These are phyloP conservation scores for Brachyalestes nurse DNA, from an alignment of 2,797 vertebrate species.

Conservation along the genomic window DNA sequence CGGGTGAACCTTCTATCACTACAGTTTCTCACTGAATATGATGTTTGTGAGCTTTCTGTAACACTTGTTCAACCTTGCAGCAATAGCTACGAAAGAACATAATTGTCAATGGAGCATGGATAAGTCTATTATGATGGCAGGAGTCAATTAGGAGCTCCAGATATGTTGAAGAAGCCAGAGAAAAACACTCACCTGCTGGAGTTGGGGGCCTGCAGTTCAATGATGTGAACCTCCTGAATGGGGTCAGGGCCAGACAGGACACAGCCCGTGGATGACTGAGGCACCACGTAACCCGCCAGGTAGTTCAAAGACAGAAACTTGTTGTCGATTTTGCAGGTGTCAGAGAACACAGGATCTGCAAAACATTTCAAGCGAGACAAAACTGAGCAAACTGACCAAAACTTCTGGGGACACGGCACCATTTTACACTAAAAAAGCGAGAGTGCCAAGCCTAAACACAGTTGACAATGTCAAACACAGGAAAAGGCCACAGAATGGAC, in stretches of 20 bases:
- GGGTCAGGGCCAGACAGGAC: constrained; percentile 78
- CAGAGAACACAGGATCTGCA: constrained; percentile 88
- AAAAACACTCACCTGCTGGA: constrained; percentile 81
- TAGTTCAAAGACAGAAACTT: constrained; percentile 97
- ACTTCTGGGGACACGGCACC: neutral
- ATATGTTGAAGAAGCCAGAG: neutral
- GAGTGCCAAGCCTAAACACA: neutral
- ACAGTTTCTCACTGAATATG: no score
- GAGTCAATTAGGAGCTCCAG: neutral
- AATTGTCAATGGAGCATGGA: no score
- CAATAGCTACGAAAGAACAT: no score
- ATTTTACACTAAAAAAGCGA: neutral
- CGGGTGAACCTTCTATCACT: no score
- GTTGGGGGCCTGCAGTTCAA: constrained; percentile 92
- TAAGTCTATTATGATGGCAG: neutral
- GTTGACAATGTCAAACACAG: constrained; percentile 14
- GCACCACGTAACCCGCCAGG: constrained; percentile 90
- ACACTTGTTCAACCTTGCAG: no score
- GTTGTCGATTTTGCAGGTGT: constrained; percentile 89
- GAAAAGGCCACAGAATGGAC: neutral
- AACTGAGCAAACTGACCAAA: neutral
- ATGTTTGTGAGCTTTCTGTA: no score
- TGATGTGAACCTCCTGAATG: constrained; percentile 89
- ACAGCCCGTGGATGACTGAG: constrained; percentile 88
- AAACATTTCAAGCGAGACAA: constrained; percentile 11